Evolutionary conservation across 92 coral and sea anemone species (phyloP).

Genomic region (Heliopora coerulea): DNA sequence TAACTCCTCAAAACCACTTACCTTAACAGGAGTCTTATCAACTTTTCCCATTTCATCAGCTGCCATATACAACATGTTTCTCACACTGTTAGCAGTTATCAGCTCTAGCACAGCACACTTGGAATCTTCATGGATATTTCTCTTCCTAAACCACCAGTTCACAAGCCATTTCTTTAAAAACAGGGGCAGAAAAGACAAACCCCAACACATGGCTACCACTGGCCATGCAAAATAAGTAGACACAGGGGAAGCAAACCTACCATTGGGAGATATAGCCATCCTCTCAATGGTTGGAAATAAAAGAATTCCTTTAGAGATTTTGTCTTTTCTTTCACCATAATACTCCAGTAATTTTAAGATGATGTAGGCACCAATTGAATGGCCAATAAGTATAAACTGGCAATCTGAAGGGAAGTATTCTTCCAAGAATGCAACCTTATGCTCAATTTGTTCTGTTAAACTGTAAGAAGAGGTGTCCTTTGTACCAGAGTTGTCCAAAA

Average conservation of each 20-base stretch:
- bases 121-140: conserved; percentile 48
- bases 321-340: conserved; percentile 52
- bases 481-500: not conserved
- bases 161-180: conserved; percentile 59
- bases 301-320: conserved; percentile 71
- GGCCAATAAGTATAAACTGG: conserved; percentile 80
- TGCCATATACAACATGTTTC: conserved; percentile 72
- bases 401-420: conserved; percentile 62
- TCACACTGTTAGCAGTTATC: conserved; percentile 58
- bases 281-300: conserved; percentile 92
- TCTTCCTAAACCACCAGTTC: conserved; percentile 82
- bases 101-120: conserved; percentile 70
- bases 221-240: conserved; percentile 81
- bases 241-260: conserved; percentile 72
- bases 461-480: conserved; percentile 21
- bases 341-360: conserved; percentile 71
- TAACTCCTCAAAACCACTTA: not conserved
- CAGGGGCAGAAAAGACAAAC: conserved; percentile 65
- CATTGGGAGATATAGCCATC: conserved; percentile 91
- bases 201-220: conserved; percentile 54
- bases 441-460: conserved; percentile 80
- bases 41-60: conserved; percentile 81
- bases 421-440: conserved; percentile 79
- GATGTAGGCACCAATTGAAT: conserved; percentile 95
- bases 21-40: conserved; percentile 61